These are phyloP conservation scores for Geococcyx californianus DNA, from an alignment of 2,113 vertebrate species.

Conservation along the genomic window DNA sequence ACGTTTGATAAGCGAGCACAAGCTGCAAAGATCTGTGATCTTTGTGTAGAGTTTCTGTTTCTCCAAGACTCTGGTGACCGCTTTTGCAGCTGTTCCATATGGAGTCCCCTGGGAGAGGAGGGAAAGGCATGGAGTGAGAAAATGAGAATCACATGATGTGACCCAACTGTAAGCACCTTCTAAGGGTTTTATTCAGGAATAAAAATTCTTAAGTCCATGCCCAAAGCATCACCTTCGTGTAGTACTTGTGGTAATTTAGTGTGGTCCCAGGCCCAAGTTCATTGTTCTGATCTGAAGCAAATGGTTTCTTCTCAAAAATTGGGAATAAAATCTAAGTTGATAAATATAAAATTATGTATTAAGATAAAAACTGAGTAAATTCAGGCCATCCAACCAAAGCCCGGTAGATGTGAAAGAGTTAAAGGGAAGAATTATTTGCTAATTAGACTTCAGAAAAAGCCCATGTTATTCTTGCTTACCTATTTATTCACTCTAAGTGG, in stretches of 20 bases:
- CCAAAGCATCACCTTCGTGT: not conserved
- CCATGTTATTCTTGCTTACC: not conserved
- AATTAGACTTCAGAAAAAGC: not conserved
- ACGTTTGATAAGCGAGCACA: not conserved
- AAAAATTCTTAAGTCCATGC: not conserved
- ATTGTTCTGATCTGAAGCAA: not conserved
- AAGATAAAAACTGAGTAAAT: not conserved
- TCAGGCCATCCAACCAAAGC: not conserved
- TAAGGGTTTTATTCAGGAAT: not conserved
- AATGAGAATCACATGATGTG: not conserved
- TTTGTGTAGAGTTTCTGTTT: not conserved
- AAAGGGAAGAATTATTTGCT: not conserved
- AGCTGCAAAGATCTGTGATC: not conserved
- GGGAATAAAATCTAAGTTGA: not conserved
- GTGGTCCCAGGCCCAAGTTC: not conserved
- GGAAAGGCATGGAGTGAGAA: not conserved
- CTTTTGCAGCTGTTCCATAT: not conserved
- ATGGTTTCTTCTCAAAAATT: not conserved
- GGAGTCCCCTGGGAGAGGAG: not conserved
- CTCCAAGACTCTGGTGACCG: not conserved
- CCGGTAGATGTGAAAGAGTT: not conserved
- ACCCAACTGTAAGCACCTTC: not conserved
- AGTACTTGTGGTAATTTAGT: not conserved
- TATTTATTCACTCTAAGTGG: conserved; percentile 30
- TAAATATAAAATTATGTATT: not conserved